Evolutionary conservation across 1,140 invertebrate genomes (phyloP), one percentile per base, ranked within the genome.

Genomic region (Pomacea maculata): DNA sequence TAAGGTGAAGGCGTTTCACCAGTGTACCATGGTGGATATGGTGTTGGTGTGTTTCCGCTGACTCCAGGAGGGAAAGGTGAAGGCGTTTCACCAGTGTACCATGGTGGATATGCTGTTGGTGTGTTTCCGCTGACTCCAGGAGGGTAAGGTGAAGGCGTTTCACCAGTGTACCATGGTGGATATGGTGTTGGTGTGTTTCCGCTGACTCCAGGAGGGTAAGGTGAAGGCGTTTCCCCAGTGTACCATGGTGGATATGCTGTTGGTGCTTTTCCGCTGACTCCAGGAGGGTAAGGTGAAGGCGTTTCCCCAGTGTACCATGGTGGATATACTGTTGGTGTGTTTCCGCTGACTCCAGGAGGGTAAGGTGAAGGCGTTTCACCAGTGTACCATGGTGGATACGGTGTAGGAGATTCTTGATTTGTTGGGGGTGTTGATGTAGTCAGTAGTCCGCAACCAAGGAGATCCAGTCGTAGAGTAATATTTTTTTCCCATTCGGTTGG

Each of bases 401-500:
- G 45, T 64, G 73, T 80, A 14, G 75, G 75, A 14, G 57, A 29
- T 55, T 73, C 68, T 45, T 21, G 12, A 21, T 11, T 70, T 12
- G 2, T 7, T n/a, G 17, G 1, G 25, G 67, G 54, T 2, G 68
- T 21, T 12, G 29, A 57, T 65, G 70, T 74, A 19, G 75, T 75
- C n/a, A 52, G n/a, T 17, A 52, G 14, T 25, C 63, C 54, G 19
- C 80, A 81, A 9, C 63, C 74, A 1, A 81, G 74, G 17, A 88
- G 21, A 52, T 86, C 83, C 21, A 88, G 84, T 29, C 87, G 75
- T 55, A 88, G 61, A 55, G 84, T 86, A 80, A 88, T 87, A 15
- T 65, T 79, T 52, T 78, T 73, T 19, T 86, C 79, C 87, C 87
- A 88, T 65, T 87, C 84, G 14, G 85, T 25, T n/a, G 87, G 87